phyloP scores from a whole-genome alignment of 2,113 vertebrate species.

The Oreochromis spilurus region DNA sequence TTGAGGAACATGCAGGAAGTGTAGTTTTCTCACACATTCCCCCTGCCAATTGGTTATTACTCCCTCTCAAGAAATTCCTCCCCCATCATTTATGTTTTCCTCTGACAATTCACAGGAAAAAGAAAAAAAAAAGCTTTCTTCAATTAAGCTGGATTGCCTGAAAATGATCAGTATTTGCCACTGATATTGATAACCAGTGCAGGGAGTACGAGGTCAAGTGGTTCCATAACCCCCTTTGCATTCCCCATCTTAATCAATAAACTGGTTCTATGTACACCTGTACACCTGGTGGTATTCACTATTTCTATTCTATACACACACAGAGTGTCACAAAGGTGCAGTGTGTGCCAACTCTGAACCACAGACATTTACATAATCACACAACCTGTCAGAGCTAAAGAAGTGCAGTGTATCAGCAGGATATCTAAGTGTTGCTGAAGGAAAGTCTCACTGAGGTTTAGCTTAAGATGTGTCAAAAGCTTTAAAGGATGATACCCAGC shows the following conservation, averaged over 20 bases:
- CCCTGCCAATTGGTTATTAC: neutral
- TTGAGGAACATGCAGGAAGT: neutral
- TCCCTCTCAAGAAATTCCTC: neutral
- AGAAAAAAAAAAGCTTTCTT: neutral
- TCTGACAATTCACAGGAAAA: neutral
- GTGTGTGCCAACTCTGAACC: neutral
- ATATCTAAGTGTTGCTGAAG: neutral
- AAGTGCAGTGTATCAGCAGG: neutral
- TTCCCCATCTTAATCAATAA: slow-evolving; percentile 16
- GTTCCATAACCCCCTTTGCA: neutral
- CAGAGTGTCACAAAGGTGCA: neutral
- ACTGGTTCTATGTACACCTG: neutral
- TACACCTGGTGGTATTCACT: neutral
- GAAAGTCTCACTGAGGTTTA: neutral
- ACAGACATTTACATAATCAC: slow-evolving; percentile 33
- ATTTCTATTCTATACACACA: neutral
- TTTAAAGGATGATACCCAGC: neutral
- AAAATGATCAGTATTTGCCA: slow-evolving; percentile 37
- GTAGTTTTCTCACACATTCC: neutral
- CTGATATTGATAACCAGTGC: slow-evolving; percentile 10
- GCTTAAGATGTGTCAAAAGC: slow-evolving; percentile 10
- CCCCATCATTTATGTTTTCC: neutral
- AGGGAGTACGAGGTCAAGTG: slow-evolving; percentile 18
- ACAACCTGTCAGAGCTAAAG: slow-evolving; percentile 21
- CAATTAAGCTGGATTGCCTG: slow-evolving; percentile 13